phyloP scores from a whole-genome alignment of 2,888 invertebrate species.

The Neoaliturus tenellus region DNA sequence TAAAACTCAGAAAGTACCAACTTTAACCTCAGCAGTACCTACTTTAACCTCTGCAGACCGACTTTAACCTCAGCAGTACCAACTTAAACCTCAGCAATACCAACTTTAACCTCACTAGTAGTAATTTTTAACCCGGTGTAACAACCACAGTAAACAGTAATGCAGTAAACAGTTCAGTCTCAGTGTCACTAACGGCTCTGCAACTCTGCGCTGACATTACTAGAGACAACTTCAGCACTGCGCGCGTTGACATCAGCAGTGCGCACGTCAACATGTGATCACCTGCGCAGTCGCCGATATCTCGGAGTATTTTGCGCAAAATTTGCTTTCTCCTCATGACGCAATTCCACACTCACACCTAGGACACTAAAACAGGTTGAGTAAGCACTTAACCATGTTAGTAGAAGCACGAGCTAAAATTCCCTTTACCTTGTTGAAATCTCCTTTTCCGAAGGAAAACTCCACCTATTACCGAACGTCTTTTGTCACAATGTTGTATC shows the following conservation, averaged over 20 bases:
- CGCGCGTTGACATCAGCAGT: background rate
- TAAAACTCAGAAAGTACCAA: too few species aligned
- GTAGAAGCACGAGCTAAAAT: conserved; percentile 6
- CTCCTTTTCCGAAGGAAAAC: background rate
- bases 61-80: too few species aligned
- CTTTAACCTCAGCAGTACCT: too few species aligned
- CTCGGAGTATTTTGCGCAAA: conserved; percentile 33
- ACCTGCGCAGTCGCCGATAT: background rate
- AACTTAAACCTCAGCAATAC: too few species aligned
- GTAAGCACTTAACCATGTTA: conserved; percentile 49
- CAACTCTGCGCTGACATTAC: too few species aligned
- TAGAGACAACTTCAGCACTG: too few species aligned
- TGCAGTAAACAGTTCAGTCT: too few species aligned
- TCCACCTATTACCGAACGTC: background rate
- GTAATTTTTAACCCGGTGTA: too few species aligned
- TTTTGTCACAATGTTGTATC: background rate
- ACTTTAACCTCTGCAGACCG: too few species aligned
- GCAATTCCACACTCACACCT: conserved; percentile 39
- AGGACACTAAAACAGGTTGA: conserved; percentile 39
- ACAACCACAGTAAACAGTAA: too few species aligned
- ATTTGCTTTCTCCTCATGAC: conserved; percentile 28
- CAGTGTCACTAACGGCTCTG: too few species aligned
- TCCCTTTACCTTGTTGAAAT: conserved; percentile 23
- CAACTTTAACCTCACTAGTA: too few species aligned
- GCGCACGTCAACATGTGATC: background rate